Percentiles rank a stretch among this genome's conserved stretches.
phyloP scores from a whole-genome alignment of 2,797 vertebrate genomes.

The Semotilus atromaculatus region DNA sequence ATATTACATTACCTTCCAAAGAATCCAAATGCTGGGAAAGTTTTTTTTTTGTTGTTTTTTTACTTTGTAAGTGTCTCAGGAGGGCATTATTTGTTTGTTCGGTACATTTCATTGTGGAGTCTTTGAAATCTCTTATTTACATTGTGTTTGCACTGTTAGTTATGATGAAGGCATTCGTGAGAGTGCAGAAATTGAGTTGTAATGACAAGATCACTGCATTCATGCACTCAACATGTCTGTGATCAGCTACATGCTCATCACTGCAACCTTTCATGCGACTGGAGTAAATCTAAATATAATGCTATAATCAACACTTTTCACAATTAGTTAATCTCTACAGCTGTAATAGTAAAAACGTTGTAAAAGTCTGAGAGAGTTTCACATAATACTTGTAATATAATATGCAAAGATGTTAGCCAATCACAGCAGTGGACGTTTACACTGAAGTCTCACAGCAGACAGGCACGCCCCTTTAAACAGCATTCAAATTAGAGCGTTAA shows the following conservation, averaged over 20 bases:
- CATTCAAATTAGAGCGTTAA: neutral
- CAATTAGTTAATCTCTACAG: neutral
- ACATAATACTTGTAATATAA: neutral
- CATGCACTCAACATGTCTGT: no score
- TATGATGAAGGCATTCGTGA: neutral
- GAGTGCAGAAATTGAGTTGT: neutral
- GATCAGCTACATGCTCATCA: no score
- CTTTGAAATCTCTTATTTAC: neutral
- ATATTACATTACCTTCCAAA: no score
- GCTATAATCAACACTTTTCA: neutral
- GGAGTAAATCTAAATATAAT: no score
- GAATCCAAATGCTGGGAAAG: no score
- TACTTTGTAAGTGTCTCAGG: no score
- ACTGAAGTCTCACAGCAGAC: neutral
- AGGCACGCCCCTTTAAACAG: neutral
- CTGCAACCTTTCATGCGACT: no score
- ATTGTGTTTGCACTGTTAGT: neutral
- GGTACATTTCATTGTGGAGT: no score
- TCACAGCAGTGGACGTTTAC: neutral
- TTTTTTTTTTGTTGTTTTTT: no score
- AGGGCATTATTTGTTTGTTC: no score
- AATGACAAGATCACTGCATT: no score
- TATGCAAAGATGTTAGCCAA: neutral
- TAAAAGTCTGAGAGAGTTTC: neutral
- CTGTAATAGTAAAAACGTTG: neutral